Evolutionary conservation across 2,888 invertebrate genomes (phyloP).

Genomic region (Ornithoptera alexandrae): DNA sequence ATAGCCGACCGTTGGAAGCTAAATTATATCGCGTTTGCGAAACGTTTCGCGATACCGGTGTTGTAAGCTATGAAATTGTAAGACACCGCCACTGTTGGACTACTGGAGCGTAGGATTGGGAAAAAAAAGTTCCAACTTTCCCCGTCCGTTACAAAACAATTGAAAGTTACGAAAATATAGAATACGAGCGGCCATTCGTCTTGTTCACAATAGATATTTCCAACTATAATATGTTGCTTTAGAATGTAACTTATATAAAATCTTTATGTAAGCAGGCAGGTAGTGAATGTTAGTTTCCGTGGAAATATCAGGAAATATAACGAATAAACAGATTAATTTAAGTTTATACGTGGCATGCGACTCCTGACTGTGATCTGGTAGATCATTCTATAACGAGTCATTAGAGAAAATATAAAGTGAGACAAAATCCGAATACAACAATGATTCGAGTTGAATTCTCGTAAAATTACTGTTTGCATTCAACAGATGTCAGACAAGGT

Average conservation of each 20-base stretch:
- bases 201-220: constrained; percentile 15
- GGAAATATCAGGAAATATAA: too few species aligned
- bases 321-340: too few species aligned
- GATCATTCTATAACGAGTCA: not conserved
- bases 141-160: constrained; percentile 60
- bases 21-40: constrained; percentile 52
- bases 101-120: constrained; percentile 77
- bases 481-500: constrained; percentile 39
- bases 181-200: constrained; percentile 16
- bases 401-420: too few species aligned
- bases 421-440: not conserved
- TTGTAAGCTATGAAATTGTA: constrained; percentile 74
- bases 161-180: constrained; percentile 63
- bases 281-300: too few species aligned
- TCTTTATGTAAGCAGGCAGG: too few species aligned
- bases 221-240: constrained; percentile 3
- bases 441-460: not conserved
- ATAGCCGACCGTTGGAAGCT: constrained; percentile 39
- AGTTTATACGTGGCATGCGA: too few species aligned
- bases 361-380: too few species aligned
- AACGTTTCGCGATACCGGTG: constrained; percentile 57
- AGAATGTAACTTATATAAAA: not conserved
- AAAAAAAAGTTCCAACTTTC: constrained; percentile 69
- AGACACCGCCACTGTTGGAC: constrained; percentile 57
- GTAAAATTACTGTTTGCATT: constrained; percentile 30